Conservation (phyloP, 2,888 invertebrate genomes). For the Eudemis profundana region DNA sequence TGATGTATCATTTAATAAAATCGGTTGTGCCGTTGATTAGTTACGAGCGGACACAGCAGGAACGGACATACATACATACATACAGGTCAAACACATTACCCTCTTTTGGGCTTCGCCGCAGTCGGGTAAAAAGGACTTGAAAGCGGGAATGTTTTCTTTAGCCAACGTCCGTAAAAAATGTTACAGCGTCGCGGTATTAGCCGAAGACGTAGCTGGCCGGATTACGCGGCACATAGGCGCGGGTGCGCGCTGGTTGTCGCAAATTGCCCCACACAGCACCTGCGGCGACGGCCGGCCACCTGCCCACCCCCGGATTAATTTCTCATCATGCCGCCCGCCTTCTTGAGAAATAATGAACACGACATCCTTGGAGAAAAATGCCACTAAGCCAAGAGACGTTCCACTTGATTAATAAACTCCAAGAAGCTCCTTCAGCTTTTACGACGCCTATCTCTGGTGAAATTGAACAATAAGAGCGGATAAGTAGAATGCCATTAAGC, state of each 20-base stretch:
- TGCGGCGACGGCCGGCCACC: slow-evolving; percentile 65
- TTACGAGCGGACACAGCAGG: too few species aligned
- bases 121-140: not conserved
- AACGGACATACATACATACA: not conserved
- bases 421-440: slow-evolving; percentile 58
- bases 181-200: slow-evolving; percentile 24
- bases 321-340: slow-evolving; percentile 78
- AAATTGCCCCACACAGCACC: slow-evolving; percentile 73
- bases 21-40: too few species aligned
- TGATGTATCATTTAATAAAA: too few species aligned
- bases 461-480: slow-evolving; percentile 54
- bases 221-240: slow-evolving; percentile 33
- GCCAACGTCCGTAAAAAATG: slow-evolving; percentile 10
- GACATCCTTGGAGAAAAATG: slow-evolving; percentile 78
- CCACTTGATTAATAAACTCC: slow-evolving; percentile 79
- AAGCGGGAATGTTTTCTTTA: not conserved
- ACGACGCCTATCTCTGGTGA: slow-evolving; percentile 54
- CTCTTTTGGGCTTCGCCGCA: too few species aligned
- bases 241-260: slow-evolving; percentile 55
- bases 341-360: slow-evolving; percentile 76
- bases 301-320: slow-evolving; percentile 79
- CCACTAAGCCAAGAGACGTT: slow-evolving; percentile 69
- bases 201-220: slow-evolving; percentile 35
- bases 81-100: too few species aligned
- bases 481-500: too few species aligned